Percentiles rank a stretch among this genome's conserved stretches.
These are phyloP conservation scores for Icerya purchasi DNA, from an alignment of 2,888 invertebrate species.

Conservation along the genomic window DNA sequence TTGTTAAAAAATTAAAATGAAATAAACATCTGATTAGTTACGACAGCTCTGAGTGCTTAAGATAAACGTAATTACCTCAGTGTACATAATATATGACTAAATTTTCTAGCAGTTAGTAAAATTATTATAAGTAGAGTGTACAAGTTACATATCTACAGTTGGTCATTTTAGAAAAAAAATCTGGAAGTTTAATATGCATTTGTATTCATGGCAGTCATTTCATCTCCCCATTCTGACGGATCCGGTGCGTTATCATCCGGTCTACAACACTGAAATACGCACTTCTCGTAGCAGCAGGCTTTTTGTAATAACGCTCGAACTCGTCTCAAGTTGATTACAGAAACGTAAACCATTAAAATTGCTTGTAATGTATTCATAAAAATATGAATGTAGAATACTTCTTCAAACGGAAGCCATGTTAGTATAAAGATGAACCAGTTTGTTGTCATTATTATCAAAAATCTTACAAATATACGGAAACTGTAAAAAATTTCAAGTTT, in stretches of 20 bases:
- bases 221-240: conserved; percentile 55
- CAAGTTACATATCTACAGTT: too few relatives aligned
- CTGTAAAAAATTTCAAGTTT: conserved; percentile 33
- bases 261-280: conserved; percentile 30
- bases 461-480: conserved; percentile 54
- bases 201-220: conserved; percentile 69
- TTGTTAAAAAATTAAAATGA: too few relatives aligned
- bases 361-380: conserved; percentile 55
- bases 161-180: too few relatives aligned
- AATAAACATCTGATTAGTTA: too few relatives aligned
- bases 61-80: too few relatives aligned
- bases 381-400: conserved; percentile 49
- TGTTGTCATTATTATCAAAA: conserved; percentile 49
- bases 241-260: conserved; percentile 32
- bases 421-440: conserved; percentile 56
- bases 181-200: conserved; percentile 29
- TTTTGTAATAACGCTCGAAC: conserved; percentile 57
- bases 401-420: conserved; percentile 51
- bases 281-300: conserved; percentile 48
- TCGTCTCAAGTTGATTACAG: conserved; percentile 53
- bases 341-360: conserved; percentile 50
- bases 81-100: too few relatives aligned
- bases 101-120: too few relatives aligned
- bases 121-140: too few relatives aligned
- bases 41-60: too few relatives aligned